phyloP scores from a whole-genome alignment of 2,113 vertebrate species.

The Ochotona curzoniae region DNA sequence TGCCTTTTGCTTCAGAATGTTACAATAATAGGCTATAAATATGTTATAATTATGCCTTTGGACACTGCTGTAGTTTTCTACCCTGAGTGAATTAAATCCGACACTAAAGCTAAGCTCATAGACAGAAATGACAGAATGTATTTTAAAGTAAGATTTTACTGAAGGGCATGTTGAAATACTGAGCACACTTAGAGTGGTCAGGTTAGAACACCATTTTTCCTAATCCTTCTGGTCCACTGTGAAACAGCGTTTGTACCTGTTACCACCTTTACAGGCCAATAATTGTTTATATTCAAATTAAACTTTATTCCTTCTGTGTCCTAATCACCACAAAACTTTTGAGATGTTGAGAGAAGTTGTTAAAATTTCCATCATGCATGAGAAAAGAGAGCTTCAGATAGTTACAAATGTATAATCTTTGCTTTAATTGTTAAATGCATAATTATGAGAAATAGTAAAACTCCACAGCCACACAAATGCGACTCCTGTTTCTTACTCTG shows the following conservation, averaged over 20 bases:
- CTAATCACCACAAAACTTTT: not conserved
- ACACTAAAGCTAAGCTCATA: slow-evolving; percentile 53
- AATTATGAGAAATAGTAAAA: not conserved
- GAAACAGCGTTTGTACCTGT: not conserved
- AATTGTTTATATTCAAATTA: not conserved
- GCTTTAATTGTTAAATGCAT: not conserved
- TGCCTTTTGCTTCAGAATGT: slow-evolving; percentile 76
- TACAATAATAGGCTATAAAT: slow-evolving; percentile 80
- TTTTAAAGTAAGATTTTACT: slow-evolving; percentile 40
- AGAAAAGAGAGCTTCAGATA: slow-evolving; percentile 1
- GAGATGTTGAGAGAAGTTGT: not conserved
- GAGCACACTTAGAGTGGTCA: slow-evolving; percentile 56
- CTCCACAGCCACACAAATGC: not conserved
- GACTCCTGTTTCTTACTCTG: not conserved
- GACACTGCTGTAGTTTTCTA: slow-evolving; percentile 73
- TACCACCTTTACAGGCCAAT: not conserved
- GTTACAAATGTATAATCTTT: not conserved
- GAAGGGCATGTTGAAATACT: slow-evolving; percentile 24
- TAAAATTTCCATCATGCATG: not conserved
- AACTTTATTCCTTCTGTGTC: not conserved
- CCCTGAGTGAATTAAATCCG: slow-evolving; percentile 70
- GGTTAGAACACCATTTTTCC: not conserved
- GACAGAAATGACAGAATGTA: slow-evolving; percentile 54
- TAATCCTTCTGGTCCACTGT: not conserved
- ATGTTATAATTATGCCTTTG: slow-evolving; percentile 81